Percentiles rank a stretch among this genome's conserved stretches.
These are phyloP conservation scores for Dryobota labecula DNA, from an alignment of 2,888 invertebrate species.

Conservation along the genomic window DNA sequence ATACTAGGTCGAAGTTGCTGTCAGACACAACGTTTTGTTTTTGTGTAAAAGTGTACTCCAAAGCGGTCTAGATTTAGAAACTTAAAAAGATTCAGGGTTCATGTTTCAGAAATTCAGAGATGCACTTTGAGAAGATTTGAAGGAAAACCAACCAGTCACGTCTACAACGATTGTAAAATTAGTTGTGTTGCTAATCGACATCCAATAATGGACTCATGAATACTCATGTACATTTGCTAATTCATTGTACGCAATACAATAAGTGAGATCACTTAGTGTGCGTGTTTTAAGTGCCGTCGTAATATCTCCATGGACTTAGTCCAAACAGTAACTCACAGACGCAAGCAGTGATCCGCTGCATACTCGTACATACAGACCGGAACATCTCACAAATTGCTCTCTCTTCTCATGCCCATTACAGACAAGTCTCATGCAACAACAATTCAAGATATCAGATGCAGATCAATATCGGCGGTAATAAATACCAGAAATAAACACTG, in stretches of 20 bases:
- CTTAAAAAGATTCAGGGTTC: background rate
- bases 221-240: constrained; percentile 31
- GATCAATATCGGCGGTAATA: constrained; percentile 66
- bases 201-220: constrained; percentile 26
- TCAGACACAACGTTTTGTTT: constrained; percentile 17
- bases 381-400: constrained; percentile 37
- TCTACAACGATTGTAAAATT: constrained; percentile 1
- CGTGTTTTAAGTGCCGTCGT: constrained; percentile 20
- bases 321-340: constrained; percentile 22
- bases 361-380: constrained; percentile 18
- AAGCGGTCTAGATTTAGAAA: background rate
- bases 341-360: constrained; percentile 10
- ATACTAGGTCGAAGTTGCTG: constrained; percentile 19
- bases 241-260: constrained; percentile 39
- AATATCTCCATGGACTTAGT: constrained; percentile 19
- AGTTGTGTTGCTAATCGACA: constrained; percentile 27
- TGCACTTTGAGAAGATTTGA: background rate
- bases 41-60: background rate
- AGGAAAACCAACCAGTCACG: background rate
- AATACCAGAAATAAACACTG: constrained; percentile 73
- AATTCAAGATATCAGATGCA: constrained; percentile 55
- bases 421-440: constrained; percentile 36
- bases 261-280: constrained; percentile 35
- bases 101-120: constrained; percentile 1
- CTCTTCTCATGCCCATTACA: constrained; percentile 13